These are phyloP conservation scores for Falcunculus frontatus DNA, from an alignment of 2,113 vertebrate genomes.

Conservation along the genomic window DNA sequence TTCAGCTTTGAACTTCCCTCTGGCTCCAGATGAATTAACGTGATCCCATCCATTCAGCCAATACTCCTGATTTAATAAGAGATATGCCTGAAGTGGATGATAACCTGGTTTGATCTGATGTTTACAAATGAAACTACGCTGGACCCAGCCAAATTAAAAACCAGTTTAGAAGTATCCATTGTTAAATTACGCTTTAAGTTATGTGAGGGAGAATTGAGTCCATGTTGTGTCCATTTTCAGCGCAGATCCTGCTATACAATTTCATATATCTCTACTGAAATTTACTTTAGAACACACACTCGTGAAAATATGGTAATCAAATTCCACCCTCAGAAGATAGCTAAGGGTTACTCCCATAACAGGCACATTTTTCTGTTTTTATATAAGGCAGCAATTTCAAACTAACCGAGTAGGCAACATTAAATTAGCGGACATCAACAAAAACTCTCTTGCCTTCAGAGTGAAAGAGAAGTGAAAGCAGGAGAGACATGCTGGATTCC, in stretches of 20 bases:
- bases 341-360: background rate
- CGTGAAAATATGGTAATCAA: background rate
- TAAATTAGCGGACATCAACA: background rate
- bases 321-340: background rate
- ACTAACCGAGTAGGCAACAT: background rate
- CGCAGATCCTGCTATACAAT: background rate
- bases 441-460: background rate
- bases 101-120: conserved; percentile 9
- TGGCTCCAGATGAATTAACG: background rate
- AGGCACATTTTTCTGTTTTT: background rate
- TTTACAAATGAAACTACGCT: background rate
- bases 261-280: background rate
- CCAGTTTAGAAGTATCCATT: background rate
- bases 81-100: background rate
- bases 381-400: background rate
- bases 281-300: background rate
- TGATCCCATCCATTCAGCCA: background rate
- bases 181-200: background rate
- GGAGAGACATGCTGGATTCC: background rate
- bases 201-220: background rate
- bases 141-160: background rate
- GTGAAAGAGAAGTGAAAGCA: background rate
- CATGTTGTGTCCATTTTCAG: background rate
- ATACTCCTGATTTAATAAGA: conserved; percentile 1
- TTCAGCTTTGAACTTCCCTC: conserved; percentile 42